Evolutionary conservation across 2,797 vertebrate genomes (phyloP).

Genomic region (Emydoidea blandingii): DNA sequence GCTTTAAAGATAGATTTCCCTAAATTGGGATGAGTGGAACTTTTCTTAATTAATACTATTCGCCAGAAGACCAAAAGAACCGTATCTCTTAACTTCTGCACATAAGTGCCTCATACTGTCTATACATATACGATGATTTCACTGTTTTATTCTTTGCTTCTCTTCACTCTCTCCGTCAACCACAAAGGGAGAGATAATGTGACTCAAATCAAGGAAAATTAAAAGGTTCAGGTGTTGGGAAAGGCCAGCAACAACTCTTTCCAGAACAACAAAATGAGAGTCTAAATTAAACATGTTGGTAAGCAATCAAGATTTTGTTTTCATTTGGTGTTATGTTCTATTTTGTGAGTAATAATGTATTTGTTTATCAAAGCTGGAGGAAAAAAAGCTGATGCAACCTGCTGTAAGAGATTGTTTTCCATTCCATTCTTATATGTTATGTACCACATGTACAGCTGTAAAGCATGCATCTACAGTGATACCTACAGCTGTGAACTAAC

Average conservation of each 20-base stretch:
- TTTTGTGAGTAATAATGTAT: conserved; percentile 33
- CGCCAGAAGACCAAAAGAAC: neutral
- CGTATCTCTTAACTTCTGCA: neutral
- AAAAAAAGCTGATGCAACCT: conserved; percentile 74
- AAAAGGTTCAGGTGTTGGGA: neutral
- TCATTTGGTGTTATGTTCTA: neutral
- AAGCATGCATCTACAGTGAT: neutral
- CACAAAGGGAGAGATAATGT: neutral
- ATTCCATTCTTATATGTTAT: neutral
- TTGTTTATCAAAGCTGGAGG: conserved; percentile 68
- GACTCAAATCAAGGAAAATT: neutral
- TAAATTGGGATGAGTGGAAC: neutral
- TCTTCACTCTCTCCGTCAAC: neutral
- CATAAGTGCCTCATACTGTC: fast-evolving
- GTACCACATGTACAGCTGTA: conserved; percentile 3
- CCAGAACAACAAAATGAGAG: neutral
- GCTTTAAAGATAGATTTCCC: neutral
- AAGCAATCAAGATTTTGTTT: neutral
- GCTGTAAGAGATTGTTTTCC: conserved; percentile 71
- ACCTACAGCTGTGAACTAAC: conserved; percentile 70
- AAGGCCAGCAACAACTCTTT: conserved; percentile 11
- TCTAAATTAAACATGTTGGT: conserved; percentile 23
- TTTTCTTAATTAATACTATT: neutral
- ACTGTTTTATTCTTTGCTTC: neutral
- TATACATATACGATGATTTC: fast-evolving